phyloP scores from a whole-genome alignment of 2,888 invertebrate species.

The Pheosia gnoma region DNA sequence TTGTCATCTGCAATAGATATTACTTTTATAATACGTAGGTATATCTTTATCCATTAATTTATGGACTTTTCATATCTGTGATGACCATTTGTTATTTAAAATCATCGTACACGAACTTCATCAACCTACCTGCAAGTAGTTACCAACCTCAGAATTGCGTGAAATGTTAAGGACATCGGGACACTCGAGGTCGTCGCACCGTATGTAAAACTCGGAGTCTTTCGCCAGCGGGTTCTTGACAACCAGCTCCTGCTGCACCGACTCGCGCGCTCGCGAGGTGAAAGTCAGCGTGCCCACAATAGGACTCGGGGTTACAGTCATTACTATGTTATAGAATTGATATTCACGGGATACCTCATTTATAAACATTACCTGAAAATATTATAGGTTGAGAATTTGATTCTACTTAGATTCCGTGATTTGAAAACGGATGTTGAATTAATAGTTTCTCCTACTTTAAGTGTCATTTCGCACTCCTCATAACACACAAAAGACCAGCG shows the following conservation, averaged over 20 bases:
- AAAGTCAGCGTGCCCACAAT: constrained; percentile 66
- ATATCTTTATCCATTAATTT: too few relatives aligned
- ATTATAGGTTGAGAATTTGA: background rate
- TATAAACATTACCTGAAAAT: constrained; percentile 65
- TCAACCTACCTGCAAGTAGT: too few relatives aligned
- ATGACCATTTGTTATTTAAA: too few relatives aligned
- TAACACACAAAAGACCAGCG: constrained; percentile 69
- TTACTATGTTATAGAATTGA: constrained; percentile 67
- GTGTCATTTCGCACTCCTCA: constrained; percentile 65
- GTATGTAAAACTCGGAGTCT: constrained; percentile 54
- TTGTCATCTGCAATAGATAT: constrained; percentile 44
- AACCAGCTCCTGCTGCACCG: constrained; percentile 57
- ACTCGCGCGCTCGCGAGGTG: constrained; percentile 66
- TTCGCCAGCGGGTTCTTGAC: constrained; percentile 61
- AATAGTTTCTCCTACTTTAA: constrained; percentile 38
- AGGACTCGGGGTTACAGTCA: constrained; percentile 56
- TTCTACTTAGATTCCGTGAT: background rate
- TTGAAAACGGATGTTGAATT: background rate
- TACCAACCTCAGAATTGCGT: constrained; percentile 65
- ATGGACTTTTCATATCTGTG: too few relatives aligned
- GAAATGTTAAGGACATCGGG: constrained; percentile 54
- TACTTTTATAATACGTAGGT: too few relatives aligned
- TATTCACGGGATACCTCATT: constrained; percentile 66
- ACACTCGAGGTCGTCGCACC: constrained; percentile 55
- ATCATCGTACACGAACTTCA: too few relatives aligned